Evolutionary conservation across 2,888 invertebrate species (phyloP), one percentile per base, ranked within the genome.

Genomic region (Apotomis turbidana): DNA sequence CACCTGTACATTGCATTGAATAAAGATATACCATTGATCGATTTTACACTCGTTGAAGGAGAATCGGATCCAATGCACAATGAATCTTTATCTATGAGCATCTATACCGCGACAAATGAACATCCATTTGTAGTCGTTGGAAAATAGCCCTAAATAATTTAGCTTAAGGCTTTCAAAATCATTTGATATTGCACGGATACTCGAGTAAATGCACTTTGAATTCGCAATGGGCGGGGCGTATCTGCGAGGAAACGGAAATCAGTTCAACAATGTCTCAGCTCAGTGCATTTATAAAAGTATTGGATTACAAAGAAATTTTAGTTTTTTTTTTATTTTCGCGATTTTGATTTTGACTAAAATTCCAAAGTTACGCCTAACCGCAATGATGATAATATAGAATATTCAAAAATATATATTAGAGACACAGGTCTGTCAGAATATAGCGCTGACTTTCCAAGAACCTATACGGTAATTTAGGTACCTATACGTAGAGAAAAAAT

Each of bases 201-300:
- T 64, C 57, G 64, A 72, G 54, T 58, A 78, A 85, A 82, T 82
- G 81, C 80, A 79, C 79, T 81, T 75, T 71, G 68, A 74, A 76
- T 80, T 79, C 77, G 75, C 79, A 78, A 79, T 81, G 86, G 89
- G 93, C 86, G 90, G 87, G 88, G 85, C 80, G 73, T 91, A 89
- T 91, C 90, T 90, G 81, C 80, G 81, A 85, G 90, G 91, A 91
- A 93, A 81, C 93, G 93, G 91, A 93, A 88, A 83, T 89, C 87
- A 83, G 90, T 91, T 92, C 77, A 74, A 79, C 76, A 81, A 81
- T 84, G 81, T 82, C 77, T 85, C 83, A 83, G 84, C 77, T 85
- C 83, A 83, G 84, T 81, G 80, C 78, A 82, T 78, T 76, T 77
- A 79, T 81, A 79, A 83, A 87, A 85, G 87, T 89, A 87, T 91